Evolutionary conservation across 92 coral and sea anemone species (phyloP), one percentile per base, ranked within the genome.

Genomic region (Phenganax subtilis): DNA sequence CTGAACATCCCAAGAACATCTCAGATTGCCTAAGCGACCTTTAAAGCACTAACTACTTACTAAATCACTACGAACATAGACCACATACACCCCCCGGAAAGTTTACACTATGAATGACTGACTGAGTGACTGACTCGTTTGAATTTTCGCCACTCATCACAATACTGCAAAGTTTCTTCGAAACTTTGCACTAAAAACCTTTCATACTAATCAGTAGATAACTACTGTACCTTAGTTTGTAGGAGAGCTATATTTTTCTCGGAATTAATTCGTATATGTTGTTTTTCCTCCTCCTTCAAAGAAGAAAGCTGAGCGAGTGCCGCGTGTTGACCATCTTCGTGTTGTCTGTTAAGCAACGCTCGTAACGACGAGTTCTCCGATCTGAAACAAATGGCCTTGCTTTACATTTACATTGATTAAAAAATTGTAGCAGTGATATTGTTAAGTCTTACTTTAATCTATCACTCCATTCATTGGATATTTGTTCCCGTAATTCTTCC

Each of bases 391-490:
- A 1, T 57, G 8, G 25, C 47, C 5, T 37, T 37, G 47, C 47
- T 47, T 25, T 25, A 71, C 25, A 79, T 51, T 76, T 25, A 1
- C 59, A 25, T 10, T 8, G 10, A 55, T 8, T 8, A 57, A 11
- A 16, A 55, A 30, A 72, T n/a, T 28, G 3, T 17, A 65, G 10
- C 10, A 10, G 31, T 65, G 10, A 65, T 65, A 3, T 17, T 44
- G 29, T 16, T 20, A 8, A 72, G 1, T 44, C 74, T 85, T 62
- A 94, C 98, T 96, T 90, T 71, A 94, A 88, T 75, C 86, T 88
- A 12, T 82, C 86, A 66, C 90, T 86, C 98, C 98, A 94, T 57
- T 91, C 91, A 2, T 78, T 79, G 47, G 90, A 92, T 63, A 94
- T 86, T 16, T 94, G 86, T 14, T 85, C 85, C 31, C 92, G 79